Percentiles rank a stretch among this genome's conserved stretches.
Conservation (phyloP, 1,140 invertebrate genomes). For the Drosophila cardini region DNA sequence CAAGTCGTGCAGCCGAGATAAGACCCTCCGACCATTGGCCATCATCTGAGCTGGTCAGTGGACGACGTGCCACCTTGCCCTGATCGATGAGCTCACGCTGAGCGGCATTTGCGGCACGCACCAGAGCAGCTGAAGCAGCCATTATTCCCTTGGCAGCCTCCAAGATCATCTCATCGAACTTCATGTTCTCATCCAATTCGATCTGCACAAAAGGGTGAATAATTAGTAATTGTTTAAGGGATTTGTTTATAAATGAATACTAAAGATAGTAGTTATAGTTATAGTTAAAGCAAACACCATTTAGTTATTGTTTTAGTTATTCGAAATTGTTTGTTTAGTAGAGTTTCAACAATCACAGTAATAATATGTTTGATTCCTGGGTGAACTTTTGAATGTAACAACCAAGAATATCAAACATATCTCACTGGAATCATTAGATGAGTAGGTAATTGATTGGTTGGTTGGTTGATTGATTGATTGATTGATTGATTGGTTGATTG, state of each 20-base stretch:
- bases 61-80: constrained; percentile 92
- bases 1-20: constrained; percentile 96
- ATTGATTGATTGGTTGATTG: constrained; percentile 37
- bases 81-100: constrained; percentile 96
- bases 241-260: not conserved
- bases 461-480: constrained; percentile 21
- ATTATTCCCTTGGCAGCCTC: constrained; percentile 99
- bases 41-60: constrained; percentile 94
- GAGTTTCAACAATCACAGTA: constrained; percentile 86
- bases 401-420: constrained; percentile 99
- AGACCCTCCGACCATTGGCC: constrained; percentile 99
- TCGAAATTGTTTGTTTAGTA: constrained; percentile 65
- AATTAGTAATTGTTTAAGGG: not conserved
- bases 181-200: constrained; percentile 96
- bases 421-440: constrained; percentile 88
- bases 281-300: constrained; percentile 50
- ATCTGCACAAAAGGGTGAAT: constrained; percentile 54
- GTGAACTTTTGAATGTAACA: constrained; percentile 95
- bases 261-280: not conserved
- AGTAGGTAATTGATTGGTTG: constrained; percentile 40
- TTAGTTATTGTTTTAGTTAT: constrained; percentile 37
- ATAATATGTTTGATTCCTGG: constrained; percentile 99
- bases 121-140: constrained; percentile 96
- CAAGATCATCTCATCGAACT: constrained; percentile 99
- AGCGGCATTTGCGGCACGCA: constrained; percentile 97